Evolutionary conservation across 2,113 vertebrate genomes (phyloP), one percentile per base, ranked within the genome.

Genomic region (Conger conger): DNA sequence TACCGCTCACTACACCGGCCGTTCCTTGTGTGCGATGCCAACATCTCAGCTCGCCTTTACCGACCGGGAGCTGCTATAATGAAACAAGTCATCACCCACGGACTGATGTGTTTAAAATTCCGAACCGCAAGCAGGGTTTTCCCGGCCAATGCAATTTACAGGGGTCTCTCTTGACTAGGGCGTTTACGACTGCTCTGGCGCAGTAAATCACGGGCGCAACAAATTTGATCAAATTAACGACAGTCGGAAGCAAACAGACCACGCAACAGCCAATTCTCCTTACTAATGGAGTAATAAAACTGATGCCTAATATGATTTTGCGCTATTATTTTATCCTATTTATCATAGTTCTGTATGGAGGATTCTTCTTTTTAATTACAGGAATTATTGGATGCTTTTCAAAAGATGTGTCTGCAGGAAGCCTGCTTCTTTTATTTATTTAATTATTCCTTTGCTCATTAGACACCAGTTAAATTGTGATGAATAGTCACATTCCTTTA

Each of bases 81-180:
- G 76, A 91, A 91, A 92, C 93, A 92, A 91, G 91, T 91, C 91
- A 93, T 92, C 92, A 89, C 92, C 90, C 92, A 77, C n/a, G 87
- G 92, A 91, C 89, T 45, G 91, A 91, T 89, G 90, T 88, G 93
- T 93, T 94, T 89, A 93, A 94, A 94, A 93, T 85, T 83, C 88
- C 89, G 89, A 90, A 91, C 89, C 86, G 91, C 90, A 90, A 86
- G 86, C 82, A 85, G 90, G 90, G 92, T 92, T 92, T 90, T 87
- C 90, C 93, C 92, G 91, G 88, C 91, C 87, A 84, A 87, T 89
- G 91, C 89, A 93, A 91, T 93, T 92, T 91, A 86, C 88, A 54
- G 89, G 18, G 40, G 57, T 17, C 81, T 83, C 82, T 20, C 36
- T 23, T 13, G 35, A 35, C 35, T 16, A 63, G 33, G 37, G 27